These are phyloP conservation scores for Nomada lathburiana DNA, from an alignment of 2,888 invertebrate genomes.

Conservation along the genomic window DNA sequence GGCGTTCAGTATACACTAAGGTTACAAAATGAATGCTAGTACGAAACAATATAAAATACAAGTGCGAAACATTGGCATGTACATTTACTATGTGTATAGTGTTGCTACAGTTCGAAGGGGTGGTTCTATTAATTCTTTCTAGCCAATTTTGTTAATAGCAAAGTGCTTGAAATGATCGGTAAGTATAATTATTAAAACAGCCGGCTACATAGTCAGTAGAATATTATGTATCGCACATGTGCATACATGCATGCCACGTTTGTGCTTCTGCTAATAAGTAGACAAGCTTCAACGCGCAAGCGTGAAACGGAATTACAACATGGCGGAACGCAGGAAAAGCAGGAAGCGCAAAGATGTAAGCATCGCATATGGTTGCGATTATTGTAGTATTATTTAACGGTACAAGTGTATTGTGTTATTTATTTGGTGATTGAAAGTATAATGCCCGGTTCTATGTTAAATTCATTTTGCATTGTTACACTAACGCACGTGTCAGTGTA, in stretches of 20 bases:
- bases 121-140: too few relatives aligned
- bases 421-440: slow-evolving; percentile 18
- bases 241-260: slow-evolving; percentile 7
- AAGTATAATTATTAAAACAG: neutral
- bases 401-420: slow-evolving; percentile 14
- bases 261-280: slow-evolving; percentile 23
- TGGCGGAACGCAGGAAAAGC: slow-evolving; percentile 88
- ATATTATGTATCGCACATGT: neutral
- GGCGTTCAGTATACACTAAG: too few relatives aligned
- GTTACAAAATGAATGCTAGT: too few relatives aligned
- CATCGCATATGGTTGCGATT: slow-evolving; percentile 67
- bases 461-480: slow-evolving; percentile 9
- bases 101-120: too few relatives aligned
- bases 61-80: too few relatives aligned
- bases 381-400: slow-evolving; percentile 34
- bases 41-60: too few relatives aligned
- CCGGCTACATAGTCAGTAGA: slow-evolving; percentile 1
- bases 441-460: slow-evolving; percentile 4
- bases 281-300: slow-evolving; percentile 61
- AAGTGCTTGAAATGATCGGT: neutral
- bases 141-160: too few relatives aligned
- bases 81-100: too few relatives aligned
- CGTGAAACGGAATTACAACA: slow-evolving; percentile 81
- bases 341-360: slow-evolving; percentile 88
- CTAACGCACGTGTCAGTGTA: slow-evolving; percentile 47